Base-by-base conservation (phyloP, 2,797 vertebrate genomes). In the Microctenopoma lineatum region DNA sequence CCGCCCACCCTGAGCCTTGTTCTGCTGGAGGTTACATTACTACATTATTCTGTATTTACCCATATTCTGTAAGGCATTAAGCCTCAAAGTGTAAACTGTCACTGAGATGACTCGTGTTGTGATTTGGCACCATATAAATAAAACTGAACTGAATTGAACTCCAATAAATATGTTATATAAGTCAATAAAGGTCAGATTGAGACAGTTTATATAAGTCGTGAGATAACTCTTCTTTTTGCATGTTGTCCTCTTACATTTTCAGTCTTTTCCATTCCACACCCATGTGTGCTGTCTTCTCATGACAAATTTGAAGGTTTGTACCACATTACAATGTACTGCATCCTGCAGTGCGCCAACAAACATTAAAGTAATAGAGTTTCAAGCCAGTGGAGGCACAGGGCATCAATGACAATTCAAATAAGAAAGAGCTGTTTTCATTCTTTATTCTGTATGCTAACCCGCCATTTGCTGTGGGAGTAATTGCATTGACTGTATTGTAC, bases 291-390 rank as follows among this genome's bases (percentile, higher is more conserved):
- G 50, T 57, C 3, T 57, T 21, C 55, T 62, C 14, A 54, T 63
- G 58, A 66, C 67, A 66, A 26, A 65, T 65, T 74, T 66, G 48
- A 50, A 32, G 21, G 52, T 25, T 54, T 25, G 59, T 46, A 41
- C 58, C 38, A 42, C 79, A 81, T 77, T 79, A 58, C 69, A 83
- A 81, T 65, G 41, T 63, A 66, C 73, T 54, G 36, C 51, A 65
- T 65, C 54, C 46, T 46, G 47, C 46, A 14, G 71, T 48, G 72
- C 38, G 68, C 55, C 59, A 51, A n/a, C 38, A 52, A 45, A 70
- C 48, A 44, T 75, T 3, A 26, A 52, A 21, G 21, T 21, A 21
- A 61, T 55, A 25, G 9, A 66, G 52, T 66, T 10, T 45, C 32
- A 44, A 41, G 54, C 27, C 74, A 34, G 56, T 48, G 38, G 45